These are phyloP conservation scores for Mesoligia furuncula DNA, from an alignment of 2,888 invertebrate species.

Conservation along the genomic window DNA sequence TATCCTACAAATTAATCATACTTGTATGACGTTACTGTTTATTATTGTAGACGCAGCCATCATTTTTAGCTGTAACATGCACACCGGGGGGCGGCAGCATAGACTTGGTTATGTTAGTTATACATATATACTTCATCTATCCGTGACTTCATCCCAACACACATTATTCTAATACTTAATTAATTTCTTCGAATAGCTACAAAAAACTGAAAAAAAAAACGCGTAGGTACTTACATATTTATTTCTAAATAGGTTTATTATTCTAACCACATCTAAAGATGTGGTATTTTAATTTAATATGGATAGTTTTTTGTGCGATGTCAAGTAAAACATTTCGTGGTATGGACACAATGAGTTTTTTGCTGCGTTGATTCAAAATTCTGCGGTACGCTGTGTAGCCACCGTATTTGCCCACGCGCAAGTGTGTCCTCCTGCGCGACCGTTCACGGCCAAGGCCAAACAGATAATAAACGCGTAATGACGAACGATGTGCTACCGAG, in stretches of 20 bases:
- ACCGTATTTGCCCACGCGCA: slow-evolving; percentile 79
- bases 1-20: slow-evolving; percentile 25
- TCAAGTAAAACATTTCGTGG: slow-evolving; percentile 66
- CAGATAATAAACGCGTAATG: slow-evolving; percentile 87
- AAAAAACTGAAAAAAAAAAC: slow-evolving; percentile 44
- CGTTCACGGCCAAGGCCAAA: slow-evolving; percentile 90
- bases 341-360: slow-evolving; percentile 73
- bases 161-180: slow-evolving; percentile 43
- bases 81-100: slow-evolving; percentile 42
- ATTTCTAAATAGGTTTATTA: slow-evolving; percentile 56
- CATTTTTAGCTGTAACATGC: slow-evolving; percentile 43
- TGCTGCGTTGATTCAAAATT: slow-evolving; percentile 70
- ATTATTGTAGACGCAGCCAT: slow-evolving; percentile 45
- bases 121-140: neutral
- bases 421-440: slow-evolving; percentile 81
- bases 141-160: slow-evolving; percentile 35
- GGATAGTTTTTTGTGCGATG: slow-evolving; percentile 60
- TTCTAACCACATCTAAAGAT: slow-evolving; percentile 57
- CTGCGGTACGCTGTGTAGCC: slow-evolving; percentile 71
- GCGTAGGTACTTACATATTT: slow-evolving; percentile 11
- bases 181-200: slow-evolving; percentile 44
- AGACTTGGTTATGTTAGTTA: slow-evolving; percentile 36
- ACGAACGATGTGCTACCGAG: slow-evolving; percentile 85
- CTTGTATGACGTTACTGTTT: slow-evolving; percentile 32
- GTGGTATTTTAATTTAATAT: slow-evolving; percentile 67